These are phyloP conservation scores for Promerops cafer DNA, from an alignment of 2,113 vertebrate genomes.

Conservation along the genomic window DNA sequence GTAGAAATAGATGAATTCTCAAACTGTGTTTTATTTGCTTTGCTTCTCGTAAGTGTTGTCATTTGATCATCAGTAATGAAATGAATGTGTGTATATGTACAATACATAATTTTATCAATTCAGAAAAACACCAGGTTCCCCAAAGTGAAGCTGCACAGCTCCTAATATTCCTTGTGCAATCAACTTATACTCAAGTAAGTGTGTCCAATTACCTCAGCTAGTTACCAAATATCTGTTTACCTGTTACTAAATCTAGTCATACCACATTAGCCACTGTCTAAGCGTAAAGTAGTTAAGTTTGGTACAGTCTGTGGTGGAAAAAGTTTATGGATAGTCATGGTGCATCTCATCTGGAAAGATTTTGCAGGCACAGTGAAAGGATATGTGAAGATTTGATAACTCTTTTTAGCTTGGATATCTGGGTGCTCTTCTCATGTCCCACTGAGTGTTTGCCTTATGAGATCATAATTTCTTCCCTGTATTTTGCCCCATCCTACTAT, in stretches of 20 bases:
- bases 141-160: background rate
- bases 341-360: background rate
- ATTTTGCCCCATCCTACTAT: background rate
- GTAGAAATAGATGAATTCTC: background rate
- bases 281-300: background rate
- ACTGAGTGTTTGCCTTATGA: background rate
- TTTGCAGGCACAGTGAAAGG: background rate
- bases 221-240: background rate
- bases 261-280: rapidly evolving
- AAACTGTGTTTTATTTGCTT: background rate
- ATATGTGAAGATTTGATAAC: background rate
- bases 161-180: background rate
- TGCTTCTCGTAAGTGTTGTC: background rate
- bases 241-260: background rate
- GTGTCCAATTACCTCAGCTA: background rate
- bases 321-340: rapidly evolving
- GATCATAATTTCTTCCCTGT: background rate
- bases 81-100: background rate
- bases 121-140: background rate
- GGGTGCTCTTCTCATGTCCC: background rate
- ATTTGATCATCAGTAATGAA: background rate
- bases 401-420: background rate
- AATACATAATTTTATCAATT: background rate
- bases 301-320: background rate
- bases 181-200: background rate